Percentiles rank a stretch among this genome's conserved stretches.
phyloP scores from a whole-genome alignment of 2,113 vertebrate species.

The Heterochromis multidens region DNA sequence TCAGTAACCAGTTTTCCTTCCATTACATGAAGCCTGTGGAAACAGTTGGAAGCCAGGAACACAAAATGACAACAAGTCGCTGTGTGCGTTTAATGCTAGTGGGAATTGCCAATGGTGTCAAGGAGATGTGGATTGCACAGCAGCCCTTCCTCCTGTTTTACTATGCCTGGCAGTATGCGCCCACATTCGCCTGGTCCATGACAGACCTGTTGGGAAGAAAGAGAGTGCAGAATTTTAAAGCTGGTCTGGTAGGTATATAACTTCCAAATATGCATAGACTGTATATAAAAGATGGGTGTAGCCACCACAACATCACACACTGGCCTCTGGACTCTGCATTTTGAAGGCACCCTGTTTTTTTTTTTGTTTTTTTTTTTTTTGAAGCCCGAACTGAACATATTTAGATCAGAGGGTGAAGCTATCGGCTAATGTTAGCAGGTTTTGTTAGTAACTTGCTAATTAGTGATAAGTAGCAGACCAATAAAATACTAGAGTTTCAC shows the following conservation, averaged over 20 bases:
- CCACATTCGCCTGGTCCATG: slow-evolving; percentile 84
- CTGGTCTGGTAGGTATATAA: slow-evolving; percentile 78
- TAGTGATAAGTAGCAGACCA: not conserved
- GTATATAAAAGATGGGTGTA: not conserved
- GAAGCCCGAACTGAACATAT: not conserved
- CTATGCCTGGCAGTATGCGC: slow-evolving; percentile 89
- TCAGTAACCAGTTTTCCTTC: not conserved
- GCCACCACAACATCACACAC: not conserved
- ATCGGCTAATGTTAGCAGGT: not conserved
- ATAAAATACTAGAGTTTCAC: not conserved
- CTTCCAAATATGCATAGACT: not conserved
- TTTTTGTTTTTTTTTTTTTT: too few relatives aligned
- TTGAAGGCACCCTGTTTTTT: not conserved
- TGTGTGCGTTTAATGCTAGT: slow-evolving; percentile 87
- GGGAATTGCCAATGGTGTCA: slow-evolving; percentile 80
- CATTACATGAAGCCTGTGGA: slow-evolving; percentile 47
- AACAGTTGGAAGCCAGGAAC: slow-evolving; percentile 70
- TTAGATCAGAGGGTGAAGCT: not conserved
- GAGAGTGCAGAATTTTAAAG: slow-evolving; percentile 88
- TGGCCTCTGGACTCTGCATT: not conserved
- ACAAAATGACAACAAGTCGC: slow-evolving; percentile 88
- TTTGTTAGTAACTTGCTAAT: not conserved
- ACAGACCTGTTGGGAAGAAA: slow-evolving; percentile 75
- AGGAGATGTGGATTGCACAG: slow-evolving; percentile 89
- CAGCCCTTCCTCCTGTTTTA: slow-evolving; percentile 82